Evolutionary conservation across 2,888 invertebrate genomes (phyloP).

Genomic region (Hirtodrosophila trivittata): DNA sequence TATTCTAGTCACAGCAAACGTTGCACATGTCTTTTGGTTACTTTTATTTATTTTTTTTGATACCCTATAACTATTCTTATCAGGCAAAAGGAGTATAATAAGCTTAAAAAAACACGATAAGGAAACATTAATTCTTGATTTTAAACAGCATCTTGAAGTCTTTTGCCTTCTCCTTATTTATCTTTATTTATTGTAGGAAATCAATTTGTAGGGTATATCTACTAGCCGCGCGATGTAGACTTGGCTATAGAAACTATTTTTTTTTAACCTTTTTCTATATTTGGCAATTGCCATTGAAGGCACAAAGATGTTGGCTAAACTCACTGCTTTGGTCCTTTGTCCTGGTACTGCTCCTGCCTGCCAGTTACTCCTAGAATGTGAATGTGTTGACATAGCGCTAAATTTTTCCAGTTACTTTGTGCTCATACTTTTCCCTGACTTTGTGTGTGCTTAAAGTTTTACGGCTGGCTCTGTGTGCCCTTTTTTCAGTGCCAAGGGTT

Average conservation of each 20-base stretch:
- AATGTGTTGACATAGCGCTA: slow-evolving; percentile 73
- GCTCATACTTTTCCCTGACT: slow-evolving; percentile 16
- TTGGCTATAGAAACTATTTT: slow-evolving; percentile 3
- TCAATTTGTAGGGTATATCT: slow-evolving; percentile 23
- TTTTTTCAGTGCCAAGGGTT: slow-evolving; percentile 39
- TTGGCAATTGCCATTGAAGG: slow-evolving; percentile 42
- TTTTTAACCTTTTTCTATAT: slow-evolving; percentile 14
- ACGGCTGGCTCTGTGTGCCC: slow-evolving; percentile 32
- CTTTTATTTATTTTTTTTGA: slow-evolving; percentile 12
- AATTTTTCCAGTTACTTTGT: slow-evolving; percentile 67
- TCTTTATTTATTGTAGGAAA: too few species aligned
- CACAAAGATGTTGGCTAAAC: slow-evolving; percentile 27
- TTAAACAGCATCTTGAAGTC: too few species aligned
- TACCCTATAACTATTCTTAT: slow-evolving; percentile 1
- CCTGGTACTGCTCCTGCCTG: slow-evolving; percentile 15
- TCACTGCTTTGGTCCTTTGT: slow-evolving; percentile 33
- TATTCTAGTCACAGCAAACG: slow-evolving; percentile 24
- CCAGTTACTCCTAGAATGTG: slow-evolving; percentile 25
- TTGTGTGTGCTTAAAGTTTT: slow-evolving; percentile 49
- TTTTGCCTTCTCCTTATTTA: neutral
- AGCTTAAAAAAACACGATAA: too few species aligned
- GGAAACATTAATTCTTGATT: too few species aligned
- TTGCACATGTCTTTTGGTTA: slow-evolving; percentile 22
- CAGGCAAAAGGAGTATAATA: neutral
- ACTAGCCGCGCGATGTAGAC: slow-evolving; percentile 10